phyloP scores from a whole-genome alignment of 2,797 vertebrate species.

The Acomys russatus region DNA sequence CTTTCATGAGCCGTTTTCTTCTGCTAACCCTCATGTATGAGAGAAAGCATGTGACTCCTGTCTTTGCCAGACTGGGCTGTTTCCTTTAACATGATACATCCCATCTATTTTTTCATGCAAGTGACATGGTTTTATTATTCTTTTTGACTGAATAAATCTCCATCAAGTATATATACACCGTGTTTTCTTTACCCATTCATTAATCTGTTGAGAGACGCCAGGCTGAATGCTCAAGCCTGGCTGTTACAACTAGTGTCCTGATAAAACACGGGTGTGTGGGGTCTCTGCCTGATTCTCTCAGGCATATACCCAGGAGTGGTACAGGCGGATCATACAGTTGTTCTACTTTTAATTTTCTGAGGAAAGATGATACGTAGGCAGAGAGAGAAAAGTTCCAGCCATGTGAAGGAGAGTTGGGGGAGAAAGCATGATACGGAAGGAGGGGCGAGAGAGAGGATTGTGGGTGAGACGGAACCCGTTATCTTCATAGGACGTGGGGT shows the following conservation, averaged over 20 bases:
- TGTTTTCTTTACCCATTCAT: not conserved
- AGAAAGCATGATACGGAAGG: not conserved
- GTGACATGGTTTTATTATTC: not conserved
- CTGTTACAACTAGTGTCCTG: not conserved
- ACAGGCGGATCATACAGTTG: not conserved
- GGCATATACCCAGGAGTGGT: not conserved
- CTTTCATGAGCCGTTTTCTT: not conserved
- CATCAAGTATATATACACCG: not conserved
- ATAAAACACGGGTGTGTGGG: not conserved
- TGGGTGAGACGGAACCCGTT: not conserved
- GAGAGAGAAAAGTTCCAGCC: not conserved
- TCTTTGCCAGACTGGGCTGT: not conserved
- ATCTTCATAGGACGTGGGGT: not conserved
- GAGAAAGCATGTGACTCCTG: not conserved
- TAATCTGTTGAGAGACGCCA: not conserved
- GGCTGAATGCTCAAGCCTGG: not conserved
- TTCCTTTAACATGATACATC: not conserved
- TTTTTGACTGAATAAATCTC: not conserved
- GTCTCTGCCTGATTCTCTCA: not conserved
- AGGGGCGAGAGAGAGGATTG: not conserved
- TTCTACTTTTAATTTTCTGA: not conserved
- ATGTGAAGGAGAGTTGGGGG: rapidly evolving
- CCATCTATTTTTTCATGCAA: not conserved
- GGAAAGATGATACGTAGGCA: not conserved
- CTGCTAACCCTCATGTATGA: not conserved